Evolutionary conservation across 2,113 vertebrate genomes (phyloP).

Genomic region (Muntiacus muntjak): DNA sequence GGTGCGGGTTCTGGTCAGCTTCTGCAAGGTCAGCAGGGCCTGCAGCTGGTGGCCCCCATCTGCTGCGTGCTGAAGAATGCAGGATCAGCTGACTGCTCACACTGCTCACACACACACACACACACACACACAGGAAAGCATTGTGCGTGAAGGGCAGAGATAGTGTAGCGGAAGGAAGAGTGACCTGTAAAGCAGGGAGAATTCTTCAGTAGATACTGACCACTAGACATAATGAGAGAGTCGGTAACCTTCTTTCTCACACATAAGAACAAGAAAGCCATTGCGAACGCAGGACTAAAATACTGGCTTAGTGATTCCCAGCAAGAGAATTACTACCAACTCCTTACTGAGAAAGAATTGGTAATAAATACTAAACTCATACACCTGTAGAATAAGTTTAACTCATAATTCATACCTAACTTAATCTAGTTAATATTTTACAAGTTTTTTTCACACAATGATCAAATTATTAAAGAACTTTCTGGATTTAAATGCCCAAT

Average conservation of each 20-base stretch:
- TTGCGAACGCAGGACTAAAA: neutral
- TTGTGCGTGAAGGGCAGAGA: neutral
- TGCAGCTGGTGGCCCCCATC: neutral
- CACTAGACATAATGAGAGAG: neutral
- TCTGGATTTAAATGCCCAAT: constrained; percentile 10
- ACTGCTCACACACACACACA: neutral
- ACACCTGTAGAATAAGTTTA: neutral
- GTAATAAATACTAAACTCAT: constrained; percentile 35
- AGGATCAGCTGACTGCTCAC: neutral
- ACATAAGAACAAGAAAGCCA: neutral
- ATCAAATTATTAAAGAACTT: neutral
- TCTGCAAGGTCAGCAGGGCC: neutral
- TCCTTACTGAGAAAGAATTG: neutral
- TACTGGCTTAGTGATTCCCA: neutral
- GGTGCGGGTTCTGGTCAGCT: neutral
- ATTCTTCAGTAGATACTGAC: neutral
- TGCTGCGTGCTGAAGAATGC: neutral
- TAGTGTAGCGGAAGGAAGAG: neutral
- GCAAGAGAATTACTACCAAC: neutral
- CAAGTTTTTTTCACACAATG: neutral
- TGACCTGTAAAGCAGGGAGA: neutral
- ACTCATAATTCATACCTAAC: constrained; percentile 13
- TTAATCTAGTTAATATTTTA: constrained; percentile 28
- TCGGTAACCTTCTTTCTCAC: neutral
- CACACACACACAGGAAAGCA: neutral